phyloP scores from a whole-genome alignment of 2,888 invertebrate genomes.

The Agrilus biguttatus region DNA sequence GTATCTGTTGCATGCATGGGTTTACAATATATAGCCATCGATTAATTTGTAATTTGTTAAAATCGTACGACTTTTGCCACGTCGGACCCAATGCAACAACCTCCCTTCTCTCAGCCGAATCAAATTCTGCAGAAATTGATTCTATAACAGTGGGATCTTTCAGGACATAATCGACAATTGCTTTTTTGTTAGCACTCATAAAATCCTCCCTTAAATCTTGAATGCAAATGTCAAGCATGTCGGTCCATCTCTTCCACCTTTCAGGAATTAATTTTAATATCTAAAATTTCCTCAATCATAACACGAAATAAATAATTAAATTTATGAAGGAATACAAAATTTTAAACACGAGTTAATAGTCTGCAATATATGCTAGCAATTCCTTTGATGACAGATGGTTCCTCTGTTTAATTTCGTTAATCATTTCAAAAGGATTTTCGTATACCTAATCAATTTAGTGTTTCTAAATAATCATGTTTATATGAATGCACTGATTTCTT shows the following conservation, averaged over 20 bases:
- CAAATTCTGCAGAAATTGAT: slow-evolving; percentile 34
- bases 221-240: slow-evolving; percentile 44
- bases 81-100: slow-evolving; percentile 47
- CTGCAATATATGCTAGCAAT: too few species aligned
- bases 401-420: too few species aligned
- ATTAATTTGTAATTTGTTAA: slow-evolving; percentile 33
- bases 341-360: too few species aligned
- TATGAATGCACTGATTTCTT: too few species aligned
- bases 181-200: slow-evolving; percentile 76
- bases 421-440: too few species aligned
- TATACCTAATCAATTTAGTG: too few species aligned
- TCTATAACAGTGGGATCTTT: slow-evolving; percentile 54
- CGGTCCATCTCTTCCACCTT: slow-evolving; percentile 46
- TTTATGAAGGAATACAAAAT: too few species aligned
- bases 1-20: slow-evolving; percentile 64
- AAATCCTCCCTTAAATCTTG: slow-evolving; percentile 77
- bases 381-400: too few species aligned
- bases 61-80: slow-evolving; percentile 42
- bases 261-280: slow-evolving; percentile 50
- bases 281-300: slow-evolving; percentile 24
- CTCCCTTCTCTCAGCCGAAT: slow-evolving; percentile 41
- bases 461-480: too few species aligned
- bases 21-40: slow-evolving; percentile 62
- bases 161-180: slow-evolving; percentile 82
- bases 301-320: neutral